Evolutionary conservation across 2,113 vertebrate genomes (phyloP).

Genomic region (Psettodes erumei): DNA sequence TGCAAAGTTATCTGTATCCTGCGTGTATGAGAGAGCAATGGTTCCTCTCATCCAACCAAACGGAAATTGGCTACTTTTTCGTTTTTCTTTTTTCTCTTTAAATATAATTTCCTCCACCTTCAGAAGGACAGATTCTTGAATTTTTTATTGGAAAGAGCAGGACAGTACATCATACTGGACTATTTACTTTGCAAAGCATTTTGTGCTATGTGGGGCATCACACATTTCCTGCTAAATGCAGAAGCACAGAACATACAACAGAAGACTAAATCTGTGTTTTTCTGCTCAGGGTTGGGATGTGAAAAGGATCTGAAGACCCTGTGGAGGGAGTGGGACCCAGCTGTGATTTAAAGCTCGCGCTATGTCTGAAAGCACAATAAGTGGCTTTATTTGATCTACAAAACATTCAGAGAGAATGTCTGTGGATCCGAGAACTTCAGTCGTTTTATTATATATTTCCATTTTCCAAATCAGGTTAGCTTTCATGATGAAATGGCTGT

Average conservation of each 20-base stretch:
- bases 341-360: conserved; percentile 35
- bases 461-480: neutral
- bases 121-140: neutral
- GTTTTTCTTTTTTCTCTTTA: neutral
- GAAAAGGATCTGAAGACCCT: neutral
- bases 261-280: conserved; percentile 1
- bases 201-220: neutral
- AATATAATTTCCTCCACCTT: neutral
- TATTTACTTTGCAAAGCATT: conserved; percentile 9
- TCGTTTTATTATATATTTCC: neutral
- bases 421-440: neutral
- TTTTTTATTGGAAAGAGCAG: neutral
- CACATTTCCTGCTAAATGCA: conserved; percentile 11
- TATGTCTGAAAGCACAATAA: conserved; percentile 17
- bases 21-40: neutral
- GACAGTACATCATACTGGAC: neutral
- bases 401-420: neutral
- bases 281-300: conserved; percentile 9
- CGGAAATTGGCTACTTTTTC: neutral
- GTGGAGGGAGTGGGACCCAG: neutral
- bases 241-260: neutral
- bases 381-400: conserved; percentile 29
- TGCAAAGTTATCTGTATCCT: neutral
- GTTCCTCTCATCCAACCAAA: conserved; percentile 3
- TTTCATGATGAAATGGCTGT: conserved; percentile 25